Conservation (phyloP, 1,140 invertebrate genomes). For the Hycleus phaleratus region DNA sequence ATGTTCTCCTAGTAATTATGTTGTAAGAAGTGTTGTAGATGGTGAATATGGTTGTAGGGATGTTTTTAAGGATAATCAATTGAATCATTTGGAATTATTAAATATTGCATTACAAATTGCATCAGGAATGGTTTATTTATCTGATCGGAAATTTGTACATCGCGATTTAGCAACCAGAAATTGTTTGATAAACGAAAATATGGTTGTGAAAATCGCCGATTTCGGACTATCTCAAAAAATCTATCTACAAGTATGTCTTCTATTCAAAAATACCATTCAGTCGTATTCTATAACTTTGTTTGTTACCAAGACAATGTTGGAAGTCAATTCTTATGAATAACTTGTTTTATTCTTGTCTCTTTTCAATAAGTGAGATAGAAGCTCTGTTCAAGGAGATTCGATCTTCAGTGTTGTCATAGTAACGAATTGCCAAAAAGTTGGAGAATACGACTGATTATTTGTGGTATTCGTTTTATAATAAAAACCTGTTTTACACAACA, state of each 20-base stretch:
- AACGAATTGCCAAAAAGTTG: too few relatives aligned
- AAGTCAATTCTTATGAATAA: too few relatives aligned
- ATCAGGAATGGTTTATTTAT: conserved; percentile 91
- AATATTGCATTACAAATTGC: conserved; percentile 79
- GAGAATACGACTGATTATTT: too few relatives aligned
- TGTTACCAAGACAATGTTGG: too few relatives aligned
- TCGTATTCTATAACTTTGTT: too few relatives aligned
- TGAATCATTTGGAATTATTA: conserved; percentile 72
- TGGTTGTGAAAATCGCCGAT: conserved; percentile 95
- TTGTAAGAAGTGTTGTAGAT: conserved; percentile 50
- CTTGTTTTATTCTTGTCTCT: neutral
- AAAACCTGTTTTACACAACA: too few relatives aligned
- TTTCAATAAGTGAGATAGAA: too few relatives aligned
- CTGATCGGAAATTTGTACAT: conserved; percentile 92
- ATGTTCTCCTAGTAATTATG: conserved; percentile 62
- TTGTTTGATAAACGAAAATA: conserved; percentile 88
- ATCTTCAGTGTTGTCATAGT: too few relatives aligned
- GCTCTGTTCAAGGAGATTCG: too few relatives aligned
- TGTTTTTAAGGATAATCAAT: conserved; percentile 40
- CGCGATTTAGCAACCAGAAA: conserved; percentile 92
- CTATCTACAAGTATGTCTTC: conserved; percentile 53
- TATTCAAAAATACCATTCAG: neutral
- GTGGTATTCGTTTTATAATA: neutral
- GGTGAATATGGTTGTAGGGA: conserved; percentile 37
- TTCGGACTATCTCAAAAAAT: conserved; percentile 91